Evolutionary conservation across 2,888 invertebrate species (phyloP), one percentile per base, ranked within the genome.

Genomic region (Eudasyphora cyanicolor): DNA sequence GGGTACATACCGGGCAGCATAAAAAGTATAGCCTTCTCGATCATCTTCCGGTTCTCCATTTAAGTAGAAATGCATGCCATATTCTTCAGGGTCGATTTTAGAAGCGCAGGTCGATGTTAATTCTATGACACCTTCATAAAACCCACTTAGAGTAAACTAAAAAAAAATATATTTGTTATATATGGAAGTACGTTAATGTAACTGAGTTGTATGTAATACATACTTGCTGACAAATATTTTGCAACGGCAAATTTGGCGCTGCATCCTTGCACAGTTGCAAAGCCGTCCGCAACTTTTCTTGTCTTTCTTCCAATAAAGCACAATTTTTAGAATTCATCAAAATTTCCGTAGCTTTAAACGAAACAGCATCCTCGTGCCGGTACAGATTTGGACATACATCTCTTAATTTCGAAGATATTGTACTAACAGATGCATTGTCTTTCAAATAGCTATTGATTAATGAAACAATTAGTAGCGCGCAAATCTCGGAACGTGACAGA

Each of bases 351-450:
- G 97, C 98, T 93, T 98, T 98, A 1, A 98, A 97, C 88, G 97
- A 98, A 12, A 97, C 96, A 3, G 98, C 99, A 92, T 99, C 99
- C 93, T 99, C 99, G 88, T 95, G 95, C 85, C 97, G 95, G 91
- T 98, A 99, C 29, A 99, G 93, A 87, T 96, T 96, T 0, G 99
- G 99, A 89, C 99, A 99, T 0, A 97, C 94, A 88, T 98, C 96
- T 64, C 98, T 94, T 76, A 99, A 92, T 89, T 96, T 96, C 27
- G 94, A 93, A 82, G 98, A 98, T 84, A 99, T 97, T 0, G 97
- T 95, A 90, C 98, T 97, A 1, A 98, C 97, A 0, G 97, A 97
- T 0, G 99, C 98, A 90, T 98, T 98, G 91, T 99, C 99, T 78
- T 96, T 96, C 19, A 99, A 93, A 92, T 99, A 99, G 80, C 97